Conservation (phyloP, 1,140 invertebrate species). For the Bombus balteatus region DNA sequence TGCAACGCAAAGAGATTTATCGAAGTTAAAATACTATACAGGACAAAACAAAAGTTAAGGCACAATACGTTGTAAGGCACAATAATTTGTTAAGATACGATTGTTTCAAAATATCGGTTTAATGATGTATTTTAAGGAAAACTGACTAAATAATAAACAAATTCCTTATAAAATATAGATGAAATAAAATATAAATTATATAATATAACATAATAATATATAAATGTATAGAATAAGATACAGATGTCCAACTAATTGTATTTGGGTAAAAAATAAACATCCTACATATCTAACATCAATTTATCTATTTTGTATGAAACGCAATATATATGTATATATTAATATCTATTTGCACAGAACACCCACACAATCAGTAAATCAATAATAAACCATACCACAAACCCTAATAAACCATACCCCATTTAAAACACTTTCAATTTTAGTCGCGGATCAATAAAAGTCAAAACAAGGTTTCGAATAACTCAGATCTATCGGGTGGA, state of each 20-base stretch:
- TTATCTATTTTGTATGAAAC: no score
- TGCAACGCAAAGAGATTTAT: not conserved
- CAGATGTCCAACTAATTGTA: no score
- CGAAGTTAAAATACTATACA: not conserved
- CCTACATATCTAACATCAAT: not conserved
- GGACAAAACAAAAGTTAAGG: not conserved
- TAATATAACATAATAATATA: not conserved
- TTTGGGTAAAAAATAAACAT: not conserved
- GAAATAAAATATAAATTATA: not conserved
- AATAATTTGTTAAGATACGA: not conserved
- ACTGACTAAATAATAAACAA: no score
- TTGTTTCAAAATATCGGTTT: not conserved
- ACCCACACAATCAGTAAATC: not conserved
- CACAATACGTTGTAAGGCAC: not conserved
- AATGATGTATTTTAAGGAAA: not conserved
- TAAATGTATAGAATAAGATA: not conserved
- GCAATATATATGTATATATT: no score
- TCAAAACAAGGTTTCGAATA: not conserved
- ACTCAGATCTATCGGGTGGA: not conserved
- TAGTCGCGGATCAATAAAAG: not conserved
- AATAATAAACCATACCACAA: not conserved
- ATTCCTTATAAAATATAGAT: not conserved
- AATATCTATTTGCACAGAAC: no score
- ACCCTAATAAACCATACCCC: no score
- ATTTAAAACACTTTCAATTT: not conserved